A percentile compares a stretch with the other conserved stretches of the same genome.
These are phyloP conservation scores for Temnothorax longispinosus DNA, from an alignment of 1,140 invertebrate genomes.

Conservation along the genomic window DNA sequence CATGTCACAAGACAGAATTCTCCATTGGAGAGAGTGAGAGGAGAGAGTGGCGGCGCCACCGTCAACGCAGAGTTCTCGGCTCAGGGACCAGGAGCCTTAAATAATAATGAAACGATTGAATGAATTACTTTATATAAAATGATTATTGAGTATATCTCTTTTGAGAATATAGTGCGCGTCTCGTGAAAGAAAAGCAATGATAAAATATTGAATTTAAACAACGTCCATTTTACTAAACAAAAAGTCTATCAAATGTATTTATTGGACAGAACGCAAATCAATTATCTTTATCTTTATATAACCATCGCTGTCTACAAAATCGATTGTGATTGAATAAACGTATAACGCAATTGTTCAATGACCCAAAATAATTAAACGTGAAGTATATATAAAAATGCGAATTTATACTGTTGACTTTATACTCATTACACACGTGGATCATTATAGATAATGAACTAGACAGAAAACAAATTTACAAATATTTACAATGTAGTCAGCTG, in stretches of 20 bases:
- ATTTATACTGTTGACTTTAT: not conserved
- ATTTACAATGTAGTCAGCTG: not conserved
- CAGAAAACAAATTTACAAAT: conserved; percentile 4
- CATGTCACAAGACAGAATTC: no score
- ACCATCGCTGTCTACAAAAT: conserved; percentile 15
- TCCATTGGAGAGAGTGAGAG: no score
- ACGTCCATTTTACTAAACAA: conserved; percentile 9
- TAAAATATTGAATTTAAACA: conserved; percentile 32
- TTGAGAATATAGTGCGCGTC: not conserved
- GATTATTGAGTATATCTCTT: conserved; percentile 10
- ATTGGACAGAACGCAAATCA: conserved; percentile 36
- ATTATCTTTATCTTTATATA: conserved; percentile 37
- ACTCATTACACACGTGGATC: not conserved
- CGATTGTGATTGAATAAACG: conserved; percentile 18
- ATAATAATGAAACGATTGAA: not conserved
- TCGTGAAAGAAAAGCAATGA: not conserved
- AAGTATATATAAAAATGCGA: not conserved
- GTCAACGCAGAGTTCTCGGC: no score
- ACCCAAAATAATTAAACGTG: not conserved
- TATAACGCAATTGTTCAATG: not conserved
- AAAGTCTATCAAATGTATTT: conserved; percentile 17
- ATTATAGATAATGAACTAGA: not conserved
- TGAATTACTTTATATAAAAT: conserved; percentile 2
- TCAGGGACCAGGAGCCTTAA: no score
- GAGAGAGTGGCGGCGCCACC: no score